phyloP scores from a whole-genome alignment of 2,113 vertebrate species.

The Ranitomeya variabilis region DNA sequence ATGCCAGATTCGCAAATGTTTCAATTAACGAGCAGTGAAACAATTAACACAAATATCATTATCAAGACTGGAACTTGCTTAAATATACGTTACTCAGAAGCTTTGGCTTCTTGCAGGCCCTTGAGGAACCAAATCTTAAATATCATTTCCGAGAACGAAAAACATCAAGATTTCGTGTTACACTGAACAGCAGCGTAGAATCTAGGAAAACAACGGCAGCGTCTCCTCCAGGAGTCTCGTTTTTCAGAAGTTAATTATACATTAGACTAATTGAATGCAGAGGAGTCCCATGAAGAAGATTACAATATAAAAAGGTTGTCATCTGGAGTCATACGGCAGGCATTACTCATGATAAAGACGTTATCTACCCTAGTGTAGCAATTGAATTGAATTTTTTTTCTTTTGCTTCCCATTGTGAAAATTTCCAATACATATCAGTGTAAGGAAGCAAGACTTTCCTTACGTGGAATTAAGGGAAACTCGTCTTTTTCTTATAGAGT shows the following conservation, averaged over 20 bases:
- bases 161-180: conserved; percentile 47
- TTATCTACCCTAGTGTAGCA: not conserved
- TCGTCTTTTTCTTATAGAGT: too few relatives aligned
- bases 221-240: not conserved
- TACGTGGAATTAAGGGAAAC: not conserved
- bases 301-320: conserved; percentile 18
- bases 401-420: not conserved
- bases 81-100: conserved; percentile 26
- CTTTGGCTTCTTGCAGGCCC: not conserved
- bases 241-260: conserved; percentile 48
- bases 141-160: conserved; percentile 18
- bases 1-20: conserved; percentile 10
- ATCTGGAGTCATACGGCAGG: not conserved
- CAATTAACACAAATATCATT: conserved; percentile 30
- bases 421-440: not conserved
- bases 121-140: not conserved
- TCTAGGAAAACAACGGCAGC: conserved; percentile 16
- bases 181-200: conserved; percentile 21
- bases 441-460: not conserved
- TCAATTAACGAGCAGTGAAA: conserved; percentile 30
- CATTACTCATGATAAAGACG: conserved; percentile 10
- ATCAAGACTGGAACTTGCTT: not conserved
- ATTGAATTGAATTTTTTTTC: not conserved
- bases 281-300: conserved; percentile 30
- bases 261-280: conserved; percentile 49